Base-by-base conservation (phyloP, 2,888 invertebrate genomes). In the Limnephilus rhombicus region DNA sequence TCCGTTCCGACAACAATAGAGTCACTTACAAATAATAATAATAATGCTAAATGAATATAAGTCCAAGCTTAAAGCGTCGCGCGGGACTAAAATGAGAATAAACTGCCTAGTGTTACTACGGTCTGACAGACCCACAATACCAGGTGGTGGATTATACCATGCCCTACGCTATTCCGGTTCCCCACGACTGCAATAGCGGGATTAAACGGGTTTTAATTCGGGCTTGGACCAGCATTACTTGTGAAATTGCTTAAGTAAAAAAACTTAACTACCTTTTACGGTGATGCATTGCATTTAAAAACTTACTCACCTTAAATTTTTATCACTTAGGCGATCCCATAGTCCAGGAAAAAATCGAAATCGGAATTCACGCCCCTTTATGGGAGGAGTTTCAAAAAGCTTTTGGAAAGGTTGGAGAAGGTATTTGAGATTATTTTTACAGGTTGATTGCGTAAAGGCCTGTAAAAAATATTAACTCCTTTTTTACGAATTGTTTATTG, bases 101-200 rank as follows among this genome's bases (percentile, higher is more conserved):
- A 86, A 86, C 49, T 86, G 86, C 86, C 45, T 24, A 68, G 68
- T 68, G 18, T 53, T 53, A 53, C 53, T 41, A n/a, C 49, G n/a
- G 45, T 45, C 45, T 86, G 86, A 86, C 86, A 86, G 86, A 45
- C 86, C 13, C 86, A 86, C 45, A 49, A 86, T 45, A 45, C 12
- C 86, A 86, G 86, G 49, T 86, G 86, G 37, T 49, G 68, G 68
- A 41, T 45, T 86, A 49, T 29, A 45, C 15, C 41, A 24, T 86
- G 24, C 3, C 49, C 13, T n/a, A 86, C 86, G 49, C 68, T 45
- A 5, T 68, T 68, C 68, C 24, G 37, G n/a, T 86, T 45, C 49
- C n/a, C 86, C 34, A 24, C 37, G 83, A 86, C 29, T 24, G 29
- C 45, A 7, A 29, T 49, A 49, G 12, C 45, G 86, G 49, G 49